phyloP scores from a whole-genome alignment of 2,113 vertebrate genomes.

The Erinaceus europaeus region DNA sequence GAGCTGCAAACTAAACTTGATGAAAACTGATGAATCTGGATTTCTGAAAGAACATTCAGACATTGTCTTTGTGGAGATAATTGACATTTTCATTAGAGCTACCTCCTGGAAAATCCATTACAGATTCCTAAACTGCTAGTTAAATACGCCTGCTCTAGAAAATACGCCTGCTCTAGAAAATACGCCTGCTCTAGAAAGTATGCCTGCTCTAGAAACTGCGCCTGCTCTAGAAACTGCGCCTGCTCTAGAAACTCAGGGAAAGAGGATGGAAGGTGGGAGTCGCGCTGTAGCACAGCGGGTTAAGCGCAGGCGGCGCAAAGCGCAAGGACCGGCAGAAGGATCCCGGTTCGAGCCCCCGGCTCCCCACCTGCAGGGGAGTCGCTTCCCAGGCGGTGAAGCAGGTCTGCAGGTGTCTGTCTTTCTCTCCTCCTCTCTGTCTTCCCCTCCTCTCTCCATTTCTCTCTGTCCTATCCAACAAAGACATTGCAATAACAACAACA shows the following conservation, averaged over 20 bases:
- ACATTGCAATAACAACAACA: too few species aligned
- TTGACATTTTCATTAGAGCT: background rate
- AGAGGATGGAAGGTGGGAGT: background rate
- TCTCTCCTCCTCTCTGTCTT: too few species aligned
- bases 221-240: background rate
- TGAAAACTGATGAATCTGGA: background rate
- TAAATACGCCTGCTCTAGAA: background rate
- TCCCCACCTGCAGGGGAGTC: too few species aligned
- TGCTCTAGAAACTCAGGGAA: background rate
- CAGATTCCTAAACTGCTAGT: background rate
- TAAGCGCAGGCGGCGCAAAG: too few species aligned
- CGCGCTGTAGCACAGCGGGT: too few species aligned
- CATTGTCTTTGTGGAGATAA: conserved; percentile 34
- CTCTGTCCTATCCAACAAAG: too few species aligned
- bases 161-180: background rate
- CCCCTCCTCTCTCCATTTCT: too few species aligned
- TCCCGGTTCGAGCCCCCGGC: too few species aligned
- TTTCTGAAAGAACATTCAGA: conserved; percentile 27
- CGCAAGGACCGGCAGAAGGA: too few species aligned
- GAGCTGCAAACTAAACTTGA: background rate
- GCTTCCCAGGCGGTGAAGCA: too few species aligned
- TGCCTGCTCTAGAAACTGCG: background rate
- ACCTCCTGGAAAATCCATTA: conserved; percentile 7
- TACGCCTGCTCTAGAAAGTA: background rate
- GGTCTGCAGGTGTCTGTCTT: too few species aligned